phyloP scores from a whole-genome alignment of 2,113 vertebrate genomes.

The Cavia porcellus region DNA sequence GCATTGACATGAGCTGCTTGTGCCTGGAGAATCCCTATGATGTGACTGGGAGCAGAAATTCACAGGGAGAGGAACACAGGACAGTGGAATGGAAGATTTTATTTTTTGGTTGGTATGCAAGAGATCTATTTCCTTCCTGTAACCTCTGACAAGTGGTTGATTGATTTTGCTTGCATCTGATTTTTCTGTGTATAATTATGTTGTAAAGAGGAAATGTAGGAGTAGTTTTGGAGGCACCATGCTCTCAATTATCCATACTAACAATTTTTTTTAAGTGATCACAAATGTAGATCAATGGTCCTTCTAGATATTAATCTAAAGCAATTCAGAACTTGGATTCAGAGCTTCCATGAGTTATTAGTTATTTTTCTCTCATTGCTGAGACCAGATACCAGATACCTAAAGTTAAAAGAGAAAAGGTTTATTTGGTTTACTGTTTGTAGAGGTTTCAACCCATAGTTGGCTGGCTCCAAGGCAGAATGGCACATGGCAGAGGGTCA shows the following conservation, averaged over 20 bases:
- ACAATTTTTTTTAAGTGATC: not conserved
- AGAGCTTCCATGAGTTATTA: too few species aligned
- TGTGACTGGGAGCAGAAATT: not conserved
- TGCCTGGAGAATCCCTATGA: not conserved
- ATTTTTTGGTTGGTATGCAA: not conserved
- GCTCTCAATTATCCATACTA: too few species aligned
- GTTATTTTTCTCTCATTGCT: too few species aligned
- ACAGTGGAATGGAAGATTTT: not conserved
- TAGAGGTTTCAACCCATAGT: too few species aligned
- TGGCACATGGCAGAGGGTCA: too few species aligned
- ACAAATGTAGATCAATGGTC: not conserved
- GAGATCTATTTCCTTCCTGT: not conserved
- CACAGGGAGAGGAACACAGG: not conserved
- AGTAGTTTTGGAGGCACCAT: not conserved
- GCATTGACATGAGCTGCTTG: not conserved
- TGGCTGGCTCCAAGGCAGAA: too few species aligned
- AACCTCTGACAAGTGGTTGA: not conserved
- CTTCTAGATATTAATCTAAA: not conserved
- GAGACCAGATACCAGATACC: too few species aligned
- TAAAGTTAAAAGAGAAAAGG: too few species aligned
- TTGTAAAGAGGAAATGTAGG: not conserved
- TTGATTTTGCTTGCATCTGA: too few species aligned
- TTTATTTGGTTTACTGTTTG: too few species aligned
- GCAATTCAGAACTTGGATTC: not conserved
- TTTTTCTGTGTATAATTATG: not conserved